Evolutionary conservation across 1,140 invertebrate species (phyloP), one percentile per base, ranked within the genome.

Genomic region (Antheraea pernyi): DNA sequence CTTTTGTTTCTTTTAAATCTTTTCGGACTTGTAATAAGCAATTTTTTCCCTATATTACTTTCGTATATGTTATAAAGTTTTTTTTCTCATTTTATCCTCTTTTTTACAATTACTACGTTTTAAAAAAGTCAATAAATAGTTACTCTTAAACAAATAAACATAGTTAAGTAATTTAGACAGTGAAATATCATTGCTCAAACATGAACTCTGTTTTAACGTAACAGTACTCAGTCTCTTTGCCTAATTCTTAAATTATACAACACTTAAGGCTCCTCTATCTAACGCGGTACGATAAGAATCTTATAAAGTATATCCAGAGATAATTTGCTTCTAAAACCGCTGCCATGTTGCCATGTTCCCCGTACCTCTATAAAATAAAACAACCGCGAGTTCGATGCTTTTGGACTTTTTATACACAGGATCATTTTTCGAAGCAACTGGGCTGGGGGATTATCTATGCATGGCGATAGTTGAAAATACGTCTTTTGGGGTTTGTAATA

Each of bases 361-460:
- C 81, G 82, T 77, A 77, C 77, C 84, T 79, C 73, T 71, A 89
- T 77, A 89, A 88, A 91, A 89, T 86, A 91, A 91, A 92, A 91
- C 86, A 86, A 89, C 80, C 80, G 80, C 81, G 83, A 82, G 79
- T 76, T 86, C 79, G 82, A 69, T 71, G 76, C 82, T 85, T 89
- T 90, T 91, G 83, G 77, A 77, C 77, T 84, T 90, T 91, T 88
- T 92, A 90, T 89, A 87, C 89, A 90, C 88, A 92, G 90, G 90
- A 92, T 92, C 84, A 92, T 92, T 92, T 91, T 92, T 92, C 90
- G 89, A 89, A 82, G 84, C 76, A 76, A 82, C 75, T 79, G 69
- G 79, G 76, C 76, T 79, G 75, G 79, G 80, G 86, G 81, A 86
- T 89, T 84, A 85, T 79, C 72, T 71, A 68, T 67, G 71, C 59